A percentile compares a stretch with the other conserved stretches of the same genome.
These are phyloP conservation scores for Microtus pennsylvanicus DNA, from an alignment of 2,113 vertebrate genomes.

Conservation along the genomic window DNA sequence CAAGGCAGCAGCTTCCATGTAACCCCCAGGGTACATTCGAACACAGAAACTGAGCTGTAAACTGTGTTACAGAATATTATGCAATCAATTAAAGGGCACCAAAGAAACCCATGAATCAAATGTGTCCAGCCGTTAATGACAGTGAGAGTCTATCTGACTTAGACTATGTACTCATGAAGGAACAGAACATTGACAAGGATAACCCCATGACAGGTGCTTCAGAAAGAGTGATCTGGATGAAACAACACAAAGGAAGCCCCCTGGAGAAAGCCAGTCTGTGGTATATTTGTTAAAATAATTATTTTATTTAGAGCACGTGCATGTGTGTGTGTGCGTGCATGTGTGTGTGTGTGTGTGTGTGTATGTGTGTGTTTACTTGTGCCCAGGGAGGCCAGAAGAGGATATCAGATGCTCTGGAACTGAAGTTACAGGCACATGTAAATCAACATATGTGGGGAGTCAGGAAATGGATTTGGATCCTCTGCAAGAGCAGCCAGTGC, in stretches of 20 bases:
- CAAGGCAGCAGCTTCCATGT: not conserved
- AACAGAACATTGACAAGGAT: not conserved
- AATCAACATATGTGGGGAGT: not conserved
- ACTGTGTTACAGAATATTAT: not conserved
- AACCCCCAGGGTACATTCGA: not conserved
- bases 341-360: not conserved
- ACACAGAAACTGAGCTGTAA: not conserved
- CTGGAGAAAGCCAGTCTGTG: not conserved
- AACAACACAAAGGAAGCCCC: no score
- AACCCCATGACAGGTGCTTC: not conserved
- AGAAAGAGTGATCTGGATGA: no score
- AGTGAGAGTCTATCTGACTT: not conserved
- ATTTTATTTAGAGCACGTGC: not conserved
- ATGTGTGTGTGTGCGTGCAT: not conserved
- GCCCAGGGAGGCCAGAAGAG: not conserved
- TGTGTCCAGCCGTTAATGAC: not conserved
- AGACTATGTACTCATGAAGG: not conserved
- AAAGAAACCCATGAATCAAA: not conserved
- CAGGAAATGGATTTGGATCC: not conserved
- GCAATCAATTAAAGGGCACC: no score
- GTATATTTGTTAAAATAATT: not conserved
- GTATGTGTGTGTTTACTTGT: not conserved
- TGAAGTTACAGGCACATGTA: not conserved
- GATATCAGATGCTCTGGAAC: not conserved
- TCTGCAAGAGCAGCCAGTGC: not conserved